Evolutionary conservation across 2,113 vertebrate genomes (phyloP).

Genomic region (Tamias sibiricus): DNA sequence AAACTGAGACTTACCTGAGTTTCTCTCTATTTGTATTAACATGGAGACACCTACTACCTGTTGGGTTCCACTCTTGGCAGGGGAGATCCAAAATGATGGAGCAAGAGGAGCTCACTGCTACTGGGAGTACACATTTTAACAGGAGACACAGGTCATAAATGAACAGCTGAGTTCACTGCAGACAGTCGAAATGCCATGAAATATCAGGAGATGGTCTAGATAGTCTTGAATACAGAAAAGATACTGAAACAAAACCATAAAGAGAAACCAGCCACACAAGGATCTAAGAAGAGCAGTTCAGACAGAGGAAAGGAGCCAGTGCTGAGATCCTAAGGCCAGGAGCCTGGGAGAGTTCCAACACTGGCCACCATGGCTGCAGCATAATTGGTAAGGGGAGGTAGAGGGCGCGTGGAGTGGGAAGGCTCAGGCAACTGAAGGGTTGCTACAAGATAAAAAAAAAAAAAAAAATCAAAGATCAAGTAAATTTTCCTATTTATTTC

Average conservation of each 20-base stretch:
- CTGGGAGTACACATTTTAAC: background rate
- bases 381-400: background rate
- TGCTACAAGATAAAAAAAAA: background rate
- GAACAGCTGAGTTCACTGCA: background rate
- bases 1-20: background rate
- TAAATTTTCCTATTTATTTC: background rate
- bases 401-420: background rate
- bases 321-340: background rate
- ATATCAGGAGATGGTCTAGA: background rate
- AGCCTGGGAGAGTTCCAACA: background rate
- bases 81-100: background rate
- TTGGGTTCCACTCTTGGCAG: background rate
- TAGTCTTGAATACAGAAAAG: background rate
- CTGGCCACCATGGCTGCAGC: background rate
- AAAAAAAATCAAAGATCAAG: constrained; percentile 12
- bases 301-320: background rate
- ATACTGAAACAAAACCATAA: background rate
- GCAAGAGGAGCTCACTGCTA: background rate
- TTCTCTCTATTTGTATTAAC: background rate
- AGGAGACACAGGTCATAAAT: background rate
- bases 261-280: background rate
- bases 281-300: background rate
- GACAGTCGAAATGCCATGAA: background rate
- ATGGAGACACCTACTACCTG: no score
- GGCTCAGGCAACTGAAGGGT: background rate